These are phyloP conservation scores for Arctia plantaginis DNA, from an alignment of 2,888 invertebrate genomes.

Conservation along the genomic window DNA sequence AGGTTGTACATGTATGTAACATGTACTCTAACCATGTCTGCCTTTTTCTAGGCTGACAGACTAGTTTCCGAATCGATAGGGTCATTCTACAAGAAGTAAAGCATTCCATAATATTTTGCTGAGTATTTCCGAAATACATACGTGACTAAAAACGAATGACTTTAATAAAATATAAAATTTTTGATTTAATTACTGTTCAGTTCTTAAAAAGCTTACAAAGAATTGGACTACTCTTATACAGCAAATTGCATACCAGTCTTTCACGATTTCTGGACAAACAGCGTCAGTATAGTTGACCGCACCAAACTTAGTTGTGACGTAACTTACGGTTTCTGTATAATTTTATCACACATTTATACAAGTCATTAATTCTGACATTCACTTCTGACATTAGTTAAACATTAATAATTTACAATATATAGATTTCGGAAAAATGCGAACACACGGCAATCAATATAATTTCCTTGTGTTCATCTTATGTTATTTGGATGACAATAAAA, in stretches of 20 bases:
- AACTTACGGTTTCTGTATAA: not conserved
- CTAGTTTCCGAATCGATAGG: too few species aligned
- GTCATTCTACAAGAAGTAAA: too few species aligned
- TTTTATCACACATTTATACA: not conserved
- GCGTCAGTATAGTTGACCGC: not conserved
- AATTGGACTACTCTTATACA: not conserved
- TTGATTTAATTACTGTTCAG: too few species aligned
- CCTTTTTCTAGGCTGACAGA: too few species aligned
- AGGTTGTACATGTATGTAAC: too few species aligned
- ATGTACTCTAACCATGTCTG: too few species aligned
- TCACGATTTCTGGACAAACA: not conserved
- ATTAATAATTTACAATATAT: not conserved
- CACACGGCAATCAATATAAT: not conserved
- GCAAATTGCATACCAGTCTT: not conserved
- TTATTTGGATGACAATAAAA: not conserved
- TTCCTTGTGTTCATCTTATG: not conserved
- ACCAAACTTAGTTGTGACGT: not conserved
- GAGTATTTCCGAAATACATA: too few species aligned
- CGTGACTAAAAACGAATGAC: too few species aligned
- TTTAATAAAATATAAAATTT: not conserved
- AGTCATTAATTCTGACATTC: not conserved
- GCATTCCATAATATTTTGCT: too few species aligned
- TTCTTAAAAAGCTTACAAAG: not conserved
- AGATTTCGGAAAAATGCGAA: not conserved
- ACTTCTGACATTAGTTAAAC: not conserved